A percentile compares a stretch with the other conserved stretches of the same genome.
These are phyloP conservation scores for Desmodus rotundus DNA, from an alignment of 2,113 vertebrate genomes.

Conservation along the genomic window DNA sequence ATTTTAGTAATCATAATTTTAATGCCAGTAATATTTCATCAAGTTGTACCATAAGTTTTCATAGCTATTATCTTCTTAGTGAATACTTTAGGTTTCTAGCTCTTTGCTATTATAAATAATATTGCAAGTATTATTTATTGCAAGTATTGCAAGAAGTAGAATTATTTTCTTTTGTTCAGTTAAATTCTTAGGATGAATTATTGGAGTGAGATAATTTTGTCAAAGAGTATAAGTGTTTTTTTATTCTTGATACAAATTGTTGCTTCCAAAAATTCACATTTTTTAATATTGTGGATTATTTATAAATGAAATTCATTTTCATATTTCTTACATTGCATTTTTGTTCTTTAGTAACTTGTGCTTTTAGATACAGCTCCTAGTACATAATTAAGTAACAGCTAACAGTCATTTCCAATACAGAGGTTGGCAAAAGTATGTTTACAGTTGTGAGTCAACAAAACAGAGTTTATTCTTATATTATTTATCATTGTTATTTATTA, in stretches of 20 bases:
- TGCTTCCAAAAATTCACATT: neutral
- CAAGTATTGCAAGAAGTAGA: too few relatives aligned
- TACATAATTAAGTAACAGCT: neutral
- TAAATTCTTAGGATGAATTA: slow-evolving; percentile 17
- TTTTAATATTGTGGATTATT: neutral
- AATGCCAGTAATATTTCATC: neutral
- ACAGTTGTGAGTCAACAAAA: neutral
- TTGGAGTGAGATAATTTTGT: neutral
- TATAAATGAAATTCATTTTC: neutral
- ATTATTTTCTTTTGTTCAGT: neutral
- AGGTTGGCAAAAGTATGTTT: neutral
- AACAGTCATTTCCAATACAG: neutral
- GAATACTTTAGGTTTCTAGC: neutral
- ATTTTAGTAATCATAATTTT: slow-evolving; percentile 26
- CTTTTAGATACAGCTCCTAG: neutral
- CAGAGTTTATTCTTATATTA: neutral
- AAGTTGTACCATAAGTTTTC: neutral
- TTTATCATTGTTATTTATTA: neutral
- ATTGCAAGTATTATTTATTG: too few relatives aligned
- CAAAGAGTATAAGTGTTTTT: neutral
- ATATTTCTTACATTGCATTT: neutral
- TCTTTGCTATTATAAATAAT: neutral
- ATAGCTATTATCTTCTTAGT: neutral
- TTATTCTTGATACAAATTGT: neutral
- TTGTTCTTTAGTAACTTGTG: neutral